These are phyloP conservation scores for Cotesia glomerata DNA, from an alignment of 1,140 invertebrate species.

Conservation along the genomic window DNA sequence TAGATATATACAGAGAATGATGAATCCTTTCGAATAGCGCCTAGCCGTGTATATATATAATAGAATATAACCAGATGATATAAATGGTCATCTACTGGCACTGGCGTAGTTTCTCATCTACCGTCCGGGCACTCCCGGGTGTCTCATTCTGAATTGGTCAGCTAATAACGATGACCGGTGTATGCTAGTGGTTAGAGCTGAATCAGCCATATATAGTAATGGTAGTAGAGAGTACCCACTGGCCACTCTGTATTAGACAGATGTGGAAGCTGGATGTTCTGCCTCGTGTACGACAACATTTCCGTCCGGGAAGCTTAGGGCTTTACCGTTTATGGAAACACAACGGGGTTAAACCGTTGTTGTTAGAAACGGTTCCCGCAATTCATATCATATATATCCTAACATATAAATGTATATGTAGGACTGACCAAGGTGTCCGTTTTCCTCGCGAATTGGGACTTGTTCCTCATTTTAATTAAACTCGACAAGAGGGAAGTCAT, in stretches of 20 bases:
- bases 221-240: slow-evolving; percentile 22
- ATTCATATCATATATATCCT: neutral
- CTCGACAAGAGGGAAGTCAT: slow-evolving; percentile 11
- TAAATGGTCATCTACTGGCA: neutral
- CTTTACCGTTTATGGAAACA: slow-evolving; percentile 30
- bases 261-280: slow-evolving; percentile 13
- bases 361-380: neutral
- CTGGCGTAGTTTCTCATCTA: neutral
- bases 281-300: slow-evolving; percentile 27
- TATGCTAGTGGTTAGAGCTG: slow-evolving; percentile 30
- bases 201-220: slow-evolving; percentile 35
- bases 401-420: neutral
- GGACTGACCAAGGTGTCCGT: slow-evolving; percentile 10
- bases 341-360: slow-evolving; percentile 26
- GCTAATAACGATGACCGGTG: slow-evolving; percentile 52
- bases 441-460: slow-evolving; percentile 34
- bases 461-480: slow-evolving; percentile 62
- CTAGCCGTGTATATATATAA: neutral
- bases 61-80: slow-evolving; percentile 1
- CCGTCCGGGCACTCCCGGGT: slow-evolving; percentile 48
- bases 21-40: slow-evolving; percentile 29
- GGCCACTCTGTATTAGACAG: neutral
- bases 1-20: neutral
- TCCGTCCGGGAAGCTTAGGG: slow-evolving; percentile 13
- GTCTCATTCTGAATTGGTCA: slow-evolving; percentile 58